phyloP scores from a whole-genome alignment of 2,888 invertebrate genomes.

The Standfussiana lucernea region DNA sequence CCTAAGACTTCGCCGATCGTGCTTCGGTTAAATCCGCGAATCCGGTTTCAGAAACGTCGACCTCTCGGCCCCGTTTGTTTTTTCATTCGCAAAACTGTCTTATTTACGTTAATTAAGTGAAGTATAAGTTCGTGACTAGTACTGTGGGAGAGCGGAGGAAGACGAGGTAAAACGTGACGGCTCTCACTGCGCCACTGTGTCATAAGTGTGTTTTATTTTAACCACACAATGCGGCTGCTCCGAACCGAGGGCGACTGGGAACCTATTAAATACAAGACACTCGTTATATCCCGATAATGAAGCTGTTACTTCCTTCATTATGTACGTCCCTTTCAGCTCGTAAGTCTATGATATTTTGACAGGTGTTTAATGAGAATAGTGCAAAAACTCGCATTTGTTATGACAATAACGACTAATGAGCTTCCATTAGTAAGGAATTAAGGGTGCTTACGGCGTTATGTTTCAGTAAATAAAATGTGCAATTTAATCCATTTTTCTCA shows the following conservation, averaged over 20 bases:
- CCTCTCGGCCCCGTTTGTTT: conserved; percentile 82
- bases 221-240: conserved; percentile 51
- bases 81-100: conserved; percentile 88
- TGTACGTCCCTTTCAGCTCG: conserved; percentile 44
- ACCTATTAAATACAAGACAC: conserved; percentile 56
- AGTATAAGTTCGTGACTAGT: conserved; percentile 90
- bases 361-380: conserved; percentile 54
- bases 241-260: conserved; percentile 48
- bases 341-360: conserved; percentile 61
- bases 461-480: conserved; percentile 5
- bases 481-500: background rate
- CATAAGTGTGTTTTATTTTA: conserved; percentile 67
- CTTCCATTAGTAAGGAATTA: conserved; percentile 8
- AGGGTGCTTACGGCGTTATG: background rate
- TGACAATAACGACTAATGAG: conserved; percentile 20
- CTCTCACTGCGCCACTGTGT: conserved; percentile 59
- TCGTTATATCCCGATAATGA: conserved; percentile 62
- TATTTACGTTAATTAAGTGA: conserved; percentile 90
- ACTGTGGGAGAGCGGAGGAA: conserved; percentile 80
- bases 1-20: conserved; percentile 74
- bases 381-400: conserved; percentile 41
- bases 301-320: conserved; percentile 64
- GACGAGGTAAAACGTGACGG: conserved; percentile 80
- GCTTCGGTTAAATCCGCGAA: conserved; percentile 75
- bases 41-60: conserved; percentile 85